Evolutionary conservation across 2,113 vertebrate genomes (phyloP), one percentile per base, ranked within the genome.

Genomic region (Triplophysa siluroides): DNA sequence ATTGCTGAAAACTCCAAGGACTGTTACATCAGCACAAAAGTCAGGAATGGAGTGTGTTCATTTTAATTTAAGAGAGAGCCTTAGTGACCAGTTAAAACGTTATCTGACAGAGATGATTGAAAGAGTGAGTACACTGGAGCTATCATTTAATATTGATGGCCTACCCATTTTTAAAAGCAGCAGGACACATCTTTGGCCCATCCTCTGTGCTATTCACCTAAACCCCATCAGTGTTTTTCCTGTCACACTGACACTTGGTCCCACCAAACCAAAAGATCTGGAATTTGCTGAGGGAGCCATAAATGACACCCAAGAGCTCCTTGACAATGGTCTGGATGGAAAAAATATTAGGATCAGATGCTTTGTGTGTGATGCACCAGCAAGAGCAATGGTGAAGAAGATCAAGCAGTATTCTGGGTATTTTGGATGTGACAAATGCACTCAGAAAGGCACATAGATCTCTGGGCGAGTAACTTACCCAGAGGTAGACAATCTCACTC

Each of bases 281-380:
- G 64, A 67, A 45, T 45, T 13, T 21, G 11, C n/a, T 11, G 64
- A 45, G 21, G 64, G 45, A 67, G 38, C 19, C 19, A 45, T 67
- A 67, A n/a, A n/a, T n/a, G n/a, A n/a, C n/a, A n/a, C n/a, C n/a
- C n/a, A n/a, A n/a, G n/a, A 67, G 19, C 19, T 67, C 2, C 64
- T 67, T 9, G 38, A 66, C 33, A 66, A 66, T 66, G 33, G 19
- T 66, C 43, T 66, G 64, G 64, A 66, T 66, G 38, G 33, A 66
- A 66, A 66, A 66, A 12, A 24, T 1, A 24, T 21, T 21, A 43
- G 21, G 43, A 43, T 66, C 38, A 66, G 64, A 66, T 66, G 64
- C 13, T 19, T 66, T 66, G 38, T 66, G 64, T 66, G 64, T 21
- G 64, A 66, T 10, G 33, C 64, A 66, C 64, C 64, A 8, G 10